Evolutionary conservation across 2,888 invertebrate species (phyloP), one percentile per base, ranked within the genome.

Genomic region (Gastrophysa polygoni): DNA sequence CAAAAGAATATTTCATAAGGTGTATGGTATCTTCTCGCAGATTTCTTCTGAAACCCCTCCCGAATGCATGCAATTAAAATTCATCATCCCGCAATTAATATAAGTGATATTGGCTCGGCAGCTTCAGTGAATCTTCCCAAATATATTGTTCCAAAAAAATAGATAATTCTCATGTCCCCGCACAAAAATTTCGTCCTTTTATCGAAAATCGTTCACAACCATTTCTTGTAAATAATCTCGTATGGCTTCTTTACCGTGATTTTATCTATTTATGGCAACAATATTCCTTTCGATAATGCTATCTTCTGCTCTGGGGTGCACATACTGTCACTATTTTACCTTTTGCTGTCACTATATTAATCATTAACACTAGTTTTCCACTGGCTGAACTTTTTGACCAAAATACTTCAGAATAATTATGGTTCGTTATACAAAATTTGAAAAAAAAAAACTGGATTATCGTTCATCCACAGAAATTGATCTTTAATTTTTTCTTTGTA

Each of bases 291-390:
- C 32, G 57, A 62, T 46, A 52, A 59, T 59, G 59, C 58, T 67
- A 63, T 63, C 59, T 67, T 70, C 77, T 78, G 78, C 78, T 80
- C 78, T 78, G 81, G 81, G 81, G 79, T 80, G 80, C 80, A 80
- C 68, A 68, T 79, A 74, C 70, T 81, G 78, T 80, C 79, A 80
- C 80, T 80, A 78, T 79, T 80, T 80, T 73, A 70, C 70, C 63
- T 68, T 80, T 78, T 80, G 79, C 80, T 76, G 75, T 76, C 76
- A 76, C 75, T 72, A n/a, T n/a, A 74, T 74, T 75, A 74, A 75
- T 74, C 70, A 71, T 72, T 72, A 72, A 59, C 59, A 63, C 63
- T 44, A 52, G 63, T 63, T 63, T 63, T 63, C 63, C 63, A 59
- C 51, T 57, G 63, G 52, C 44, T n/a, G 8, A 54, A 54, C 59